Evolutionary conservation across 2,888 invertebrate species (phyloP).

Genomic region (Chrysolina americana): DNA sequence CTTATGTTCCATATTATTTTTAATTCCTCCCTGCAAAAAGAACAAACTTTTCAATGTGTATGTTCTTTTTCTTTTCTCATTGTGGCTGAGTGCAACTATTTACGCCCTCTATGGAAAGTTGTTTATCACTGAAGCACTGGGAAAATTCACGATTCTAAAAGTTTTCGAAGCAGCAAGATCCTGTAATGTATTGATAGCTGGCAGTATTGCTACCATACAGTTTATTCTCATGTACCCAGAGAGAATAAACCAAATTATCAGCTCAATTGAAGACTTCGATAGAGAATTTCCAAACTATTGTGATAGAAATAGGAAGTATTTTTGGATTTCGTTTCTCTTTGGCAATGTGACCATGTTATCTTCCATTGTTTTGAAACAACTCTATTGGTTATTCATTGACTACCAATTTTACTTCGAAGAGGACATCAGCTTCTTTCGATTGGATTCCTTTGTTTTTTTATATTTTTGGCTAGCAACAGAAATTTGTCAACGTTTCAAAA

Average conservation of each 20-base stretch:
- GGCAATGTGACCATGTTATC: not conserved
- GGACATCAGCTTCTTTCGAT: not conserved
- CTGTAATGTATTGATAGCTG: not conserved
- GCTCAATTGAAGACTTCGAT: not conserved
- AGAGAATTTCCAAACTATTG: not conserved
- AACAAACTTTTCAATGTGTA: no score
- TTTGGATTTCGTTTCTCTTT: not conserved
- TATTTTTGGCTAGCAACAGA: not conserved
- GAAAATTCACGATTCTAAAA: not conserved
- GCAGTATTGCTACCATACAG: not conserved
- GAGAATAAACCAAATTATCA: not conserved
- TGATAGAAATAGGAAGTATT: not conserved
- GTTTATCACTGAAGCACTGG: not conserved
- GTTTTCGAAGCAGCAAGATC: not conserved
- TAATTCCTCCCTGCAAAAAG: no score
- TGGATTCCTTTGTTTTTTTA: not conserved
- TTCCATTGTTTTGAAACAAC: not conserved
- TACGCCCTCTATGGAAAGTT: no score
- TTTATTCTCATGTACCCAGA: not conserved
- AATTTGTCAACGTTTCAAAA: not conserved
- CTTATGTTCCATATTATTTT: no score
- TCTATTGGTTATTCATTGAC: not conserved
- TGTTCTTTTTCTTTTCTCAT: no score
- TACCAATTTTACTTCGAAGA: not conserved
- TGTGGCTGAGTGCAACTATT: no score